Evolutionary conservation across 2,797 vertebrate species (phyloP).

Genomic region (Poeciliopsis infans): DNA sequence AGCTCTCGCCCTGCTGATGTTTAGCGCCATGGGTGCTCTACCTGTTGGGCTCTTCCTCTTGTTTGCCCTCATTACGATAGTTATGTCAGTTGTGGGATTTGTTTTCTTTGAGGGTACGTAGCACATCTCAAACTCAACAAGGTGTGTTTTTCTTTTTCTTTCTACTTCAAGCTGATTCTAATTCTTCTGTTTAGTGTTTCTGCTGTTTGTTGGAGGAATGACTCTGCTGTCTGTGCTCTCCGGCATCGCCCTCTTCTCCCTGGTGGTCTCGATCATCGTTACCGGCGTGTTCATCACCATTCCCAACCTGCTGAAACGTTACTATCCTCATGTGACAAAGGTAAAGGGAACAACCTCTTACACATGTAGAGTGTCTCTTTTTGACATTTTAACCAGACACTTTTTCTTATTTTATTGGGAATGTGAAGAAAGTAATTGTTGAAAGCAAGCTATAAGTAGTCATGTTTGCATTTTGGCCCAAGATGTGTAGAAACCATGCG

Average conservation of each 20-base stretch:
- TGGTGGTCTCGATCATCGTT: conserved; percentile 47
- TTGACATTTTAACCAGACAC: background rate
- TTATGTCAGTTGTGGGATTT: conserved; percentile 49
- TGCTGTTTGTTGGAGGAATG: conserved; percentile 56
- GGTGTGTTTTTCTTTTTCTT: background rate
- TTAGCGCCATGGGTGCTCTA: conserved; percentile 48
- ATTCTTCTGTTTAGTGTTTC: conserved; percentile 39
- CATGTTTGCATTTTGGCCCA: background rate
- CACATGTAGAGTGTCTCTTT: background rate
- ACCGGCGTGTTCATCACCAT: conserved; percentile 32
- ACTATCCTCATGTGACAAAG: conserved; percentile 25
- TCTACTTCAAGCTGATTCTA: background rate
- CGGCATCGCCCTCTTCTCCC: conserved; percentile 62
- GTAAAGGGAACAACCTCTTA: conserved; percentile 27
- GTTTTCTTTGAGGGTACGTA: conserved; percentile 63
- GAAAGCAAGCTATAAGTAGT: background rate
- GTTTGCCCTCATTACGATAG: conserved; percentile 57
- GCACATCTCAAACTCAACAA: background rate
- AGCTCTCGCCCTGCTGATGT: conserved; percentile 52
- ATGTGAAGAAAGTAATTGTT: background rate
- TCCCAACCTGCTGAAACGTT: conserved; percentile 32
- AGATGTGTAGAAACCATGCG: background rate
- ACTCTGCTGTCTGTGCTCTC: conserved; percentile 62
- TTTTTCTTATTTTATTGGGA: background rate
- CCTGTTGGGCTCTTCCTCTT: conserved; percentile 68